Conservation (phyloP, 2,797 vertebrate species). For the Pipistrellus pygmaeus region DNA sequence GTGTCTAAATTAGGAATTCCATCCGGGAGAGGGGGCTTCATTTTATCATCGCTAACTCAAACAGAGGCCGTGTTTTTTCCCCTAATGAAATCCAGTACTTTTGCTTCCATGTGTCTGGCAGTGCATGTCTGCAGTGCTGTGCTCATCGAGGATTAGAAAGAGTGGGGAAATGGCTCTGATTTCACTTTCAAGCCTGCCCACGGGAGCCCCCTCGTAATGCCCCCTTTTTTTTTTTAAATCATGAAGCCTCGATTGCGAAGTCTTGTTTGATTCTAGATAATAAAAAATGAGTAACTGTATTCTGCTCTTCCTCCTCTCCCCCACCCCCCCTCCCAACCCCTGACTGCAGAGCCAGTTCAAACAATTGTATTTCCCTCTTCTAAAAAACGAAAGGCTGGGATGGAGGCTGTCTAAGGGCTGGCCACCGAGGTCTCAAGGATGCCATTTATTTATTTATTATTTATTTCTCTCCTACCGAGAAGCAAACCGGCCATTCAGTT, state of each 20-base stretch:
- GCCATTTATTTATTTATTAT: conserved; percentile 66
- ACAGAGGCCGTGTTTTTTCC: conserved; percentile 76
- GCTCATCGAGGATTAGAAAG: conserved; percentile 77
- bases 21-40: conserved; percentile 86
- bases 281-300: conserved; percentile 59
- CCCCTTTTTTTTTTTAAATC: neutral
- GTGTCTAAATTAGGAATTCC: conserved; percentile 89
- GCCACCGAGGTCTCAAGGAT: conserved; percentile 62
- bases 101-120: conserved; percentile 74
- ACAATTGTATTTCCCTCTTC: conserved; percentile 65
- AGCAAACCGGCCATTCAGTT: conserved; percentile 84
- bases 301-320: neutral
- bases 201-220: conserved; percentile 49
- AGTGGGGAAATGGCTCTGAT: conserved; percentile 73
- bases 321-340: neutral
- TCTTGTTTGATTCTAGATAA: conserved; percentile 73
- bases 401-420: conserved; percentile 11
- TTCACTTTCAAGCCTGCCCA: conserved; percentile 73
- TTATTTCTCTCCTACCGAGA: conserved; percentile 78
- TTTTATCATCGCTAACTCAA: conserved; percentile 84
- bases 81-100: conserved; percentile 79
- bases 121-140: conserved; percentile 84
- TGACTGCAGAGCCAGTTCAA: conserved; percentile 72
- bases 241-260: conserved; percentile 20
- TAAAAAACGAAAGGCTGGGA: neutral